Evolutionary conservation across 2,888 invertebrate genomes (phyloP), one percentile per base, ranked within the genome.

Genomic region (Hydropsyche betteni): DNA sequence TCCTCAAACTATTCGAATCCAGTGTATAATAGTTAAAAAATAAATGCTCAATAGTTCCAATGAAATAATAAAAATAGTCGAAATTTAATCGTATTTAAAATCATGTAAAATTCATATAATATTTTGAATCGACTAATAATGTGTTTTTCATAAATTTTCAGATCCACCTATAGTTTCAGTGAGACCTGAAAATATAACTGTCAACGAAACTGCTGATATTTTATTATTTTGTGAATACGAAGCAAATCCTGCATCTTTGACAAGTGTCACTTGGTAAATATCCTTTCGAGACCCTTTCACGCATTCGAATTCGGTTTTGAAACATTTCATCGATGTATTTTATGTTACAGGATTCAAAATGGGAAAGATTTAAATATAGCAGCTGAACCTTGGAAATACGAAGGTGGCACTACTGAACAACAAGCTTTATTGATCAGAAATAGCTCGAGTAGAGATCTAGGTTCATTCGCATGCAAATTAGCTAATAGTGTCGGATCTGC

Each of bases 181-280:
- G 4, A 44, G 75, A 14, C 94, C 95, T 0, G 88, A 88, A 44
- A 93, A 93, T 83, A 89, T 93, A 79, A 93, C 94, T 0, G 92
- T 93, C 5, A 92, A 93, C 81, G 96, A 96, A 84, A 91, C 91
- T 12, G 89, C 90, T 51, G 91, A 92, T 80, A 89, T 94, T 68
- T 86, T 93, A 53, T 89, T 96, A 72, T 90, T 91, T 80, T 96
- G 96, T 84, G 90, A 91, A 81, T 96, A 95, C 83, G 92, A 92
- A 80, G 94, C 96, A 75, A 97, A 97, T 86, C 96, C 97, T 0
- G 92, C 94, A 34, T 90, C 92, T 8, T 86, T 96, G 50, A 89
- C 87, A 69, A 89, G 89, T 80, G 94, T 94, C 70, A 88, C 90
- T 81, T 96, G 96, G 96, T 95, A 87, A 90, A 90, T 84, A 36